Evolutionary conservation across 2,888 invertebrate genomes (phyloP).

Genomic region (Stegana nigrithorax): DNA sequence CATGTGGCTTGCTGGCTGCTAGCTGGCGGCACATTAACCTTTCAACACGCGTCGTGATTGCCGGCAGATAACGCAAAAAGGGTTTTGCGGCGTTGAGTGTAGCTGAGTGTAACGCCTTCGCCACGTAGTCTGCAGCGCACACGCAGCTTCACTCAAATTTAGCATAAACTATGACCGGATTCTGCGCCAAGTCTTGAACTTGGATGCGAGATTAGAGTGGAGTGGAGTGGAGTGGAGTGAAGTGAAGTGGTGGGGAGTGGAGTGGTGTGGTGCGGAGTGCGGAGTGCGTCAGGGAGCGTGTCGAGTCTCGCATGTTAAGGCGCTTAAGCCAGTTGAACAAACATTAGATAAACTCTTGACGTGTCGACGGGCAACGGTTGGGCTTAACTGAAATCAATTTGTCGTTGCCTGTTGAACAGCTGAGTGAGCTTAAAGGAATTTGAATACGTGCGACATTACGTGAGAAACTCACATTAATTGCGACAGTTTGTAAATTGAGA

Average conservation of each 20-base stretch:
- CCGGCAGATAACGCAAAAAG: neutral
- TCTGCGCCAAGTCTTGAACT: conserved; percentile 4
- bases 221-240: no score
- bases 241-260: no score
- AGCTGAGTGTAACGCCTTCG: neutral
- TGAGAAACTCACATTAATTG: no score
- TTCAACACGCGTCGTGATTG: conserved; percentile 45
- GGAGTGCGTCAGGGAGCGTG: no score
- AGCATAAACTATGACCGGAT: neutral
- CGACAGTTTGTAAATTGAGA: no score
- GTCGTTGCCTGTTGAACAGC: no score
- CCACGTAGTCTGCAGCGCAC: neutral
- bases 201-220: no score
- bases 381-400: neutral
- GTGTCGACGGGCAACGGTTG: neutral
- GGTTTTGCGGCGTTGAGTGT: neutral
- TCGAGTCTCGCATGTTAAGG: no score
- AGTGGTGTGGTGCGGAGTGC: no score
- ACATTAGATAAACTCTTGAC: neutral
- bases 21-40: conserved; percentile 48
- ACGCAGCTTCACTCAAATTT: neutral
- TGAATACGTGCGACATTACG: no score
- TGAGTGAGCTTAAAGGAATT: no score
- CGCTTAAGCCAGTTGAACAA: neutral
- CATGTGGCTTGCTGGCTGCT: conserved; percentile 37